A percentile compares a stretch with the other conserved stretches of the same genome.
phyloP scores from a whole-genome alignment of 2,888 invertebrate genomes.

The Beris chalybata region DNA sequence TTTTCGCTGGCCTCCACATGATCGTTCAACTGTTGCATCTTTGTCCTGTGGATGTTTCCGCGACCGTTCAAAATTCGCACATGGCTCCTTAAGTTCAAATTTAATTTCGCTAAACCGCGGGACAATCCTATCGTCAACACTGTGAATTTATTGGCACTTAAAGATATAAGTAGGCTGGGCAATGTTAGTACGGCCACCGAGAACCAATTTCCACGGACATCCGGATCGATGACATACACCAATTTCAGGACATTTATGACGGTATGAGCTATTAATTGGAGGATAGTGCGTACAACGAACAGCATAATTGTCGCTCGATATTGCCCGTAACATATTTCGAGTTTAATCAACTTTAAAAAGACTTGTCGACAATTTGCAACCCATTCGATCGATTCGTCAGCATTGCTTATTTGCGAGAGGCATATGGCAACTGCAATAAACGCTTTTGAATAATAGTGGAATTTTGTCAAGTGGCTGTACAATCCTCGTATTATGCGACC shows the following conservation, averaged over 20 bases:
- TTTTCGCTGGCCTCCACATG: slow-evolving; percentile 9
- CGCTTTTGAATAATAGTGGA: slow-evolving; percentile 18
- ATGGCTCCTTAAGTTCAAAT: slow-evolving; percentile 14
- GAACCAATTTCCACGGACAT: slow-evolving; percentile 5
- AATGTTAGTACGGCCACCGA: slow-evolving; percentile 5
- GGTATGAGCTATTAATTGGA: slow-evolving; percentile 13
- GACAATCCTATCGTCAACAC: slow-evolving; percentile 11
- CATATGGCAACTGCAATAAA: neutral
- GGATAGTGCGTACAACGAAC: slow-evolving; percentile 7
- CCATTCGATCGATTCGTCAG: slow-evolving; percentile 8
- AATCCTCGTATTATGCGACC: neutral
- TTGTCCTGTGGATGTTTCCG: neutral
- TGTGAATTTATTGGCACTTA: slow-evolving; percentile 15
- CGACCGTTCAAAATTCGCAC: slow-evolving; percentile 8
- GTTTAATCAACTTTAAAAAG: neutral
- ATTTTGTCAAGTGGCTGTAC: slow-evolving; percentile 13
- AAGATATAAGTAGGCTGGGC: slow-evolving; percentile 17
- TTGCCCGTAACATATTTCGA: neutral
- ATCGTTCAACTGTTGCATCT: slow-evolving; percentile 10
- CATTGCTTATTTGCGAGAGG: slow-evolving; percentile 12
- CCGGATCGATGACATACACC: neutral
- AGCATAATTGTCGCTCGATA: slow-evolving; percentile 11
- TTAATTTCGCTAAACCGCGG: slow-evolving; percentile 9
- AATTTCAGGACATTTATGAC: slow-evolving; percentile 12
- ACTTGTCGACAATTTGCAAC: neutral